Conservation (phyloP, 2,888 invertebrate species). For the Orthosia gothica region DNA sequence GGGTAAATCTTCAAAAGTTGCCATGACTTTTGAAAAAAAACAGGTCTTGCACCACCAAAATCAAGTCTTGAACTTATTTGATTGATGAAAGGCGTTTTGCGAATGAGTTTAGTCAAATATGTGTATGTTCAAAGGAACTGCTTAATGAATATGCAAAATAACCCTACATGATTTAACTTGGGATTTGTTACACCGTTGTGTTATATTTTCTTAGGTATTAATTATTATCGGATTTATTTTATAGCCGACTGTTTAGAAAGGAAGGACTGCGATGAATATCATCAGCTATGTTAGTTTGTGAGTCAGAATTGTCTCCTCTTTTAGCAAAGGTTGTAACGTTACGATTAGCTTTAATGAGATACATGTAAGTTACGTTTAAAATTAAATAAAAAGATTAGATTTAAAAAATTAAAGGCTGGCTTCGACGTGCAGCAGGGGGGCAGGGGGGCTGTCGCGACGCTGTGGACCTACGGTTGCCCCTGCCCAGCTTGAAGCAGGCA, state of each 20-base stretch:
- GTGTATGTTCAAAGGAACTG: constrained; percentile 71
- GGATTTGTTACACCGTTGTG: constrained; percentile 59
- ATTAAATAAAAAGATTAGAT: no score
- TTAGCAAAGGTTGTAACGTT: no score
- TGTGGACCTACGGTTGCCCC: no score
- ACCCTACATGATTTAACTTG: constrained; percentile 60
- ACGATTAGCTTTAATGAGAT: no score
- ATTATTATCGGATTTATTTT: background rate
- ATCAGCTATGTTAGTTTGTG: background rate
- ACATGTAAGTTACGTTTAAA: no score
- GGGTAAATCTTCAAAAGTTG: no score
- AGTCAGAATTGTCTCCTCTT: no score
- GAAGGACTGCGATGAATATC: background rate
- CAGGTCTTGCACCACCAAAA: constrained; percentile 6
- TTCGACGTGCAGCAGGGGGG: no score
- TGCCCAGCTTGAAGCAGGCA: no score
- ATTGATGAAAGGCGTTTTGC: constrained; percentile 22
- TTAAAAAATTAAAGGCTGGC: no score
- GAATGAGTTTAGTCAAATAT: constrained; percentile 64
- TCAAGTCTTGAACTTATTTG: constrained; percentile 16
- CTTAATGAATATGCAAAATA: constrained; percentile 81
- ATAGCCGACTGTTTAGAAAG: background rate
- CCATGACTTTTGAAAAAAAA: no score
- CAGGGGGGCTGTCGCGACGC: no score
- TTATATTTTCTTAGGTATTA: constrained; percentile 20